A percentile compares a stretch with the other conserved stretches of the same genome.
phyloP scores from a whole-genome alignment of 2,888 invertebrate genomes.

The Papilio elwesi region DNA sequence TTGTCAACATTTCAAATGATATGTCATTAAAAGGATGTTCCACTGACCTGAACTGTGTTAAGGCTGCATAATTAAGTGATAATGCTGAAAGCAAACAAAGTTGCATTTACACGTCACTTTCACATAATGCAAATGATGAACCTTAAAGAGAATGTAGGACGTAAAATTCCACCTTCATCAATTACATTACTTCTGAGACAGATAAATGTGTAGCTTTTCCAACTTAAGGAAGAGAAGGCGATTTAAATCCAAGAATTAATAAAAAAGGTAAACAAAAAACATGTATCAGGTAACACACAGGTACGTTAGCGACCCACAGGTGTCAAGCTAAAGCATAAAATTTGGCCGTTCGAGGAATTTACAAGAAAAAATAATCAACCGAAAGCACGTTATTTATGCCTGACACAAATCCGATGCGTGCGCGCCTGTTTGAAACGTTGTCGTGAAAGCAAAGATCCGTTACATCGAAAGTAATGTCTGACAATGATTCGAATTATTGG shows the following conservation, averaged over 20 bases:
- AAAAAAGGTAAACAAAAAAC: constrained; percentile 28
- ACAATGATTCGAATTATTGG: constrained; percentile 20
- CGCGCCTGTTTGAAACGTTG: constrained; percentile 6
- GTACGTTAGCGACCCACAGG: neutral
- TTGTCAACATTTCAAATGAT: no score
- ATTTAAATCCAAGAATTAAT: neutral
- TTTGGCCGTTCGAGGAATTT: constrained; percentile 18
- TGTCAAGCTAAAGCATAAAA: neutral
- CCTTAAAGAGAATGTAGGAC: neutral
- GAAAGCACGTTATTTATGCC: constrained; percentile 33
- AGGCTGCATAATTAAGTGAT: neutral
- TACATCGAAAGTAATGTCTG: constrained; percentile 16
- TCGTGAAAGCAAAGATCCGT: constrained; percentile 33
- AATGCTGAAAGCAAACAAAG: neutral
- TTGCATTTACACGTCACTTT: neutral
- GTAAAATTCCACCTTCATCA: no score
- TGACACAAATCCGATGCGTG: constrained; percentile 27
- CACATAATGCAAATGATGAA: neutral
- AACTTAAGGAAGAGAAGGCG: neutral
- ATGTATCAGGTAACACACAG: constrained; percentile 18
- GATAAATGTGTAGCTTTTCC: no score
- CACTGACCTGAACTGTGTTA: neutral
- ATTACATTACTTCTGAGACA: no score
- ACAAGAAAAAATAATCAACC: constrained; percentile 22
- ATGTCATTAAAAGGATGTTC: neutral